Evolutionary conservation across 2,797 vertebrate species (phyloP).

Genomic region (Coregonus sp.): DNA sequence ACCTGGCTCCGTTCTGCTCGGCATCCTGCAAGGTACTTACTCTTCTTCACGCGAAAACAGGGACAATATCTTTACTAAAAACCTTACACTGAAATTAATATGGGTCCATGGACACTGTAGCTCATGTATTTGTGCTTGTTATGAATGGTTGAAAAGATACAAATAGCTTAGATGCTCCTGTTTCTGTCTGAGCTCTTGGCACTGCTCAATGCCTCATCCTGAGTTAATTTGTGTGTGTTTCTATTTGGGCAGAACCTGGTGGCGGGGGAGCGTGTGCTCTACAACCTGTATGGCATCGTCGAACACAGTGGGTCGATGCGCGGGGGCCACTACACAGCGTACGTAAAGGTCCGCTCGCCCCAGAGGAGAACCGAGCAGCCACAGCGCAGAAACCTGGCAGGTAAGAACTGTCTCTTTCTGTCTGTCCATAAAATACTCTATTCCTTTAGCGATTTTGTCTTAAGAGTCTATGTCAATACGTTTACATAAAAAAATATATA

Average conservation of each 20-base stretch:
- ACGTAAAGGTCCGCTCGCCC: constrained; percentile 89
- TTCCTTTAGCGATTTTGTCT: background rate
- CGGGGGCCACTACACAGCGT: constrained; percentile 92
- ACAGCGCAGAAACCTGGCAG: constrained; percentile 79
- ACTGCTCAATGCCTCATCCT: background rate
- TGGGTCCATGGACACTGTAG: background rate
- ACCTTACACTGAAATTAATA: background rate
- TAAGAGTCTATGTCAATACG: background rate
- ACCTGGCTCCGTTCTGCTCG: constrained; percentile 95
- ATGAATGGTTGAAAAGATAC: background rate
- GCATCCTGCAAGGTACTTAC: constrained; percentile 88
- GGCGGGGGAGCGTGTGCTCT: constrained; percentile 84
- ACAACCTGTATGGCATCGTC: constrained; percentile 93
- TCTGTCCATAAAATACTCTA: background rate
- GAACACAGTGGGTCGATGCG: constrained; percentile 96
- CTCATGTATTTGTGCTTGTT: background rate
- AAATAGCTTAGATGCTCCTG: background rate
- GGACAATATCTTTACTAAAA: background rate
- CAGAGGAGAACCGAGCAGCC: constrained; percentile 81
- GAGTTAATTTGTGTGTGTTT: background rate
- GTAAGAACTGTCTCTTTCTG: constrained; percentile 56
- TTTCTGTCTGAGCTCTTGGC: background rate
- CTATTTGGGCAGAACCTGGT: constrained; percentile 68
- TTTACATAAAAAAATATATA: background rate
- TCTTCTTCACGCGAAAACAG: background rate